Evolutionary conservation across 2,888 invertebrate genomes (phyloP).

Genomic region (Polydrusus pterygomalis): DNA sequence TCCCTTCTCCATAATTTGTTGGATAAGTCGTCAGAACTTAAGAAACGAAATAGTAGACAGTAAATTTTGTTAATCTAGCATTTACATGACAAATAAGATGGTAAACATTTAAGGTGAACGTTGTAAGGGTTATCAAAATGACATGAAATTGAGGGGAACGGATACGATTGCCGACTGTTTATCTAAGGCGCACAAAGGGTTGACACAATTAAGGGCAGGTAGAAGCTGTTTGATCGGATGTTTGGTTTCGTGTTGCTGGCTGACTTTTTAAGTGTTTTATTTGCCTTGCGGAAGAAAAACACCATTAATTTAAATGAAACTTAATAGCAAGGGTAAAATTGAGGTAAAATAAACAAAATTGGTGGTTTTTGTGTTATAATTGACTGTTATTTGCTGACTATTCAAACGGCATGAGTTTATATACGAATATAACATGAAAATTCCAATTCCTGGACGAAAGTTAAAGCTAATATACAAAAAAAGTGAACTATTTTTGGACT

Average conservation of each 20-base stretch:
- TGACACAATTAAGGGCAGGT: slow-evolving; percentile 54
- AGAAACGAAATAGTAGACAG: too few species aligned
- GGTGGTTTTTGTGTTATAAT: slow-evolving; percentile 22
- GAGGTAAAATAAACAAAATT: slow-evolving; percentile 39
- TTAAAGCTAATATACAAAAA: too few species aligned
- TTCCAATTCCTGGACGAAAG: too few species aligned
- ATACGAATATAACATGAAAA: too few species aligned
- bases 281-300: slow-evolving; percentile 47
- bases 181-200: slow-evolving; percentile 48
- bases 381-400: background rate
- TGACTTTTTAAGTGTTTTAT: slow-evolving; percentile 56
- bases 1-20: too few species aligned
- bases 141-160: slow-evolving; percentile 53
- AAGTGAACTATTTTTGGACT: too few species aligned
- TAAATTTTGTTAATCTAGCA: too few species aligned
- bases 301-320: slow-evolving; percentile 53
- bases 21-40: too few species aligned
- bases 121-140: slow-evolving; percentile 48
- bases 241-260: slow-evolving; percentile 52
- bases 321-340: slow-evolving; percentile 39
- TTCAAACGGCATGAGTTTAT: background rate
- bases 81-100: background rate
- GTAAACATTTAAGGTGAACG: slow-evolving; percentile 34
- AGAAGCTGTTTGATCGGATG: slow-evolving; percentile 49
- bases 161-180: slow-evolving; percentile 50